Base-by-base conservation (phyloP, 1,140 invertebrate genomes). In the Andricus grossulariae region DNA sequence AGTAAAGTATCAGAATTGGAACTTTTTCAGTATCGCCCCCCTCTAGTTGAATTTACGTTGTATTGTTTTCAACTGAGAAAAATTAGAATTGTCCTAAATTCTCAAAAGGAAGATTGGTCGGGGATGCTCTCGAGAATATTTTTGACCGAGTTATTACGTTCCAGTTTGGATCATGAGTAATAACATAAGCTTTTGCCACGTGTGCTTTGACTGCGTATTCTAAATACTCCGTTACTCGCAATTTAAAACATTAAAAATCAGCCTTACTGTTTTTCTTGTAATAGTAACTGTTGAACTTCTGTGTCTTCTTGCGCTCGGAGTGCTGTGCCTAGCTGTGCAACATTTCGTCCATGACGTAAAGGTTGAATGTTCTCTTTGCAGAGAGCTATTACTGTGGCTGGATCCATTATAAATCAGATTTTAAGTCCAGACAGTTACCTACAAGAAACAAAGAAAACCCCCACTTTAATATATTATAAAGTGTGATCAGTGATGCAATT, bases 321-420 rank as follows among this genome's bases (percentile, higher is more conserved):
- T 55, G 95, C 96, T 72, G 95, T 94, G 79, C 94, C 95, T 75
- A 97, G 89, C 81, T 96, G 94, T 78, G 93, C 88, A 21, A 93
- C 93, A 91, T 96, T 97, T 87, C 97, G 93, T 39, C 97, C 97
- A 86, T 96, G 94, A 85, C 94, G 94, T 73, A 98, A 90, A 66
- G 97, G 97, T 87, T 97, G 96, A 84, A 98, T 97, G 91, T 98
- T 98, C 92, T 98, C 97, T 91, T 98, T 98, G 82, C 95, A 93
- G 16, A 93, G 88, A 78, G 94, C 93, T 89, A 92, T 90, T 49
- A 88, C 86, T 73, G 88, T 90, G 19, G 90, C 89, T 77, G 90
- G 88, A 87, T 92, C 90, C 91, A 92, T 92, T 71, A 82, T 81
- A 72, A 16, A 25, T 49, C 39, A 45, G 39, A 66, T 78, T 74